Percentiles rank a stretch among this genome's conserved stretches.
These are phyloP conservation scores for Pseudoatta argentina DNA, from an alignment of 1,140 invertebrate species.

Conservation along the genomic window DNA sequence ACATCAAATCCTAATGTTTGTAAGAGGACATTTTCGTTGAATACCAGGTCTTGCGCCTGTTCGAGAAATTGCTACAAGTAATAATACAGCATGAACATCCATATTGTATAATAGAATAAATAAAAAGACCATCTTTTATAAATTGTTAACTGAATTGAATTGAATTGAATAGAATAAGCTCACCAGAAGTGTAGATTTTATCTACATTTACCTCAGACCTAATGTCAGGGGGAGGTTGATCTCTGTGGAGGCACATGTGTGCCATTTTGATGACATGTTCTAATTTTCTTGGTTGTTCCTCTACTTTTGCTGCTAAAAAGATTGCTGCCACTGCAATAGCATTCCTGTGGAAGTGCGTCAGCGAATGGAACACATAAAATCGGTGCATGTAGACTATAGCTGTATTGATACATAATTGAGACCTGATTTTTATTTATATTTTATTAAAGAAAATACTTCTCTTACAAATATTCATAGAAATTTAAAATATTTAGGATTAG, in stretches of 20 bases:
- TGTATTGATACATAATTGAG: constrained; percentile 96
- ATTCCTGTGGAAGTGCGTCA: constrained; percentile 94
- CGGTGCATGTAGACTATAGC: constrained; percentile 99
- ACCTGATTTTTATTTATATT: constrained; percentile 85
- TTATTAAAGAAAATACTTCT: constrained; percentile 79
- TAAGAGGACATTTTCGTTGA: constrained; percentile 97
- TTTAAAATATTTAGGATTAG: too few relatives aligned
- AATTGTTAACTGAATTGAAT: too few relatives aligned
- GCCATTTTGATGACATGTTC: constrained; percentile 98
- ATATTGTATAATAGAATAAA: neutral
- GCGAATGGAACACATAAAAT: constrained; percentile 98
- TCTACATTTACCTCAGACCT: constrained; percentile 89
- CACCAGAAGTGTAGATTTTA: constrained; percentile 33
- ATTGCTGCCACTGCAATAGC: constrained; percentile 93
- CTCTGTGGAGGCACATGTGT: constrained; percentile 92
- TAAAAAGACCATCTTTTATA: too few relatives aligned
- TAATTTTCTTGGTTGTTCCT: constrained; percentile 98
- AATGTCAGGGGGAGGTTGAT: constrained; percentile 88
- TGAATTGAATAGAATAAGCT: too few relatives aligned
- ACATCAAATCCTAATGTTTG: constrained; percentile 99
- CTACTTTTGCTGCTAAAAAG: constrained; percentile 98
- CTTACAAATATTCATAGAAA: neutral
- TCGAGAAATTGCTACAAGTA: constrained; percentile 91
- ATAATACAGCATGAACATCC: constrained; percentile 48
- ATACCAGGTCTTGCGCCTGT: constrained; percentile 95